A percentile compares a stretch with the other conserved stretches of the same genome.
Evolutionary conservation across 2,888 invertebrate genomes (phyloP).

Genomic region (Nemotelus nigrinus): DNA sequence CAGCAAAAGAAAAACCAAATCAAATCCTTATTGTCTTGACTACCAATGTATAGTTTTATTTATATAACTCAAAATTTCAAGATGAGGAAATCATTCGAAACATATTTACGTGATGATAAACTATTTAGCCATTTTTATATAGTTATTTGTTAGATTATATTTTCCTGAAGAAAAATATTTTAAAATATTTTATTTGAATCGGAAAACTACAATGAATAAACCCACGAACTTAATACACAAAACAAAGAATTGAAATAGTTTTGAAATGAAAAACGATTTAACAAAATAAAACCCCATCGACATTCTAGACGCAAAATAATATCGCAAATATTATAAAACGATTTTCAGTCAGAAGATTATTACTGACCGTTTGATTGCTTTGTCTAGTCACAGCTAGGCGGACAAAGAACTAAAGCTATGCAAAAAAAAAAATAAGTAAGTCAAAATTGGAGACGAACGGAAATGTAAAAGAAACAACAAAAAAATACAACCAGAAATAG

Average conservation of each 20-base stretch:
- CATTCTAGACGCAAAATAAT: conserved; percentile 19
- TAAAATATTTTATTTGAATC: not conserved
- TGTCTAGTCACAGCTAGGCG: not conserved
- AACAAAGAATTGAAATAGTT: conserved; percentile 8
- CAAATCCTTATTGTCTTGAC: conserved; percentile 4
- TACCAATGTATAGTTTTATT: conserved; percentile 30
- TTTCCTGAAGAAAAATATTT: not conserved
- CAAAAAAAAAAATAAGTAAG: conserved; percentile 16
- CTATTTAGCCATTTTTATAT: conserved; percentile 30
- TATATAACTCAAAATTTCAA: conserved; percentile 13
- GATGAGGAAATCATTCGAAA: not conserved
- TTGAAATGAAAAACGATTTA: conserved; percentile 9
- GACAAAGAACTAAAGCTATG: not conserved
- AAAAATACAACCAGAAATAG: conserved; percentile 28
- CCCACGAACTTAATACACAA: conserved; percentile 6
- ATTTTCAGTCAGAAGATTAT: conserved; percentile 18
- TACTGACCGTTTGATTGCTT: conserved; percentile 24
- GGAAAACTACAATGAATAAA: not conserved
- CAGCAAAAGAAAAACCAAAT: not conserved
- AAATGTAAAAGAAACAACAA: conserved; percentile 21
- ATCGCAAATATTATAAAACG: conserved; percentile 18
- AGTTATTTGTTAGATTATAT: conserved; percentile 21
- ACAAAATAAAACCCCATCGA: conserved; percentile 45
- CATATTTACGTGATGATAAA: conserved; percentile 29
- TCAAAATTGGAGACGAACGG: conserved; percentile 4